Evolutionary conservation across 2,113 vertebrate genomes (phyloP).

Genomic region (Xenopus borealis): DNA sequence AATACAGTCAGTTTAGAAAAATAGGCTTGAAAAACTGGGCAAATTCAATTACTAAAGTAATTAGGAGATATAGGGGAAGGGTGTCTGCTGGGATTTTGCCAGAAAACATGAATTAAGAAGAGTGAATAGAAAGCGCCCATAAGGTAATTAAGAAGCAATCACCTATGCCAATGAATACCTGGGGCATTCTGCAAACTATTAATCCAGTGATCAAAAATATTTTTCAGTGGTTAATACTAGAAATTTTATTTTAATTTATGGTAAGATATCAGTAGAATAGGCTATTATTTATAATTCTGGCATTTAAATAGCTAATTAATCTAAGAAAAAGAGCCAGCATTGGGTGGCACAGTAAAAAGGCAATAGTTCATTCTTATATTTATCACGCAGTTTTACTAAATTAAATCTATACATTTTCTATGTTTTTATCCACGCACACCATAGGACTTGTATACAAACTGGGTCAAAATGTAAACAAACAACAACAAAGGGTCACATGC

Average conservation of each 20-base stretch:
- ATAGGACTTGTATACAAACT: too few species aligned
- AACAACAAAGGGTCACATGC: too few species aligned
- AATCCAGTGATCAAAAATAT: conserved; percentile 99
- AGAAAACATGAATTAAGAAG: conserved; percentile 98
- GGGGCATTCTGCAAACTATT: conserved; percentile 89
- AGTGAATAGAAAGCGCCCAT: conserved; percentile 91
- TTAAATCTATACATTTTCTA: conserved; percentile 51
- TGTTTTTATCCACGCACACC: too few species aligned
- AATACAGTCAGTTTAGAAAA: conserved; percentile 98
- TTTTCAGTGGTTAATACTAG: conserved; percentile 99
- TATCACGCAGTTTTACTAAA: conserved; percentile 50
- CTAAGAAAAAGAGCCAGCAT: conserved; percentile 83
- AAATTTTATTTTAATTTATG: conserved; percentile 92
- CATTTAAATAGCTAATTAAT: conserved; percentile 99
- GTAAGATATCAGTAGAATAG: conserved; percentile 98
- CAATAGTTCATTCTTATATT: conserved; percentile 63
- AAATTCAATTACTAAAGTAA: conserved; percentile 99
- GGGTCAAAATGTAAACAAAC: too few species aligned
- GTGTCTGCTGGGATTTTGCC: conserved; percentile 91
- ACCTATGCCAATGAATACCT: conserved; percentile 99
- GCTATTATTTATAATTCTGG: conserved; percentile 88
- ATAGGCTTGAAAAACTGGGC: conserved; percentile 97
- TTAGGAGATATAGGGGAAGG: conserved; percentile 99
- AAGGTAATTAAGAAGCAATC: conserved; percentile 99
- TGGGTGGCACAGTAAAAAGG: conserved; percentile 74